A percentile compares a stretch with the other conserved stretches of the same genome.
These are phyloP conservation scores for Aphodius granarius DNA, from an alignment of 2,888 invertebrate genomes.

Conservation along the genomic window DNA sequence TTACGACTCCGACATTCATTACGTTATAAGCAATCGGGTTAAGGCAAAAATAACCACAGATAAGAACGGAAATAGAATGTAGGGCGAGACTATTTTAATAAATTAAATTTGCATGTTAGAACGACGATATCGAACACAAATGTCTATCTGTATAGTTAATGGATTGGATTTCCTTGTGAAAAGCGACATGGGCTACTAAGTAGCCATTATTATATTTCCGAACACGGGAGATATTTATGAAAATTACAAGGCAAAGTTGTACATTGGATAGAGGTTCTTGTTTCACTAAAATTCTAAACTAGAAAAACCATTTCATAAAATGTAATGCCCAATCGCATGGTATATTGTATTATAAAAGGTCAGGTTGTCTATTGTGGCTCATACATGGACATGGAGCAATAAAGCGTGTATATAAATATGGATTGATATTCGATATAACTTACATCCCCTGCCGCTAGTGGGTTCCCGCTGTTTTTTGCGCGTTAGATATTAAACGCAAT, in stretches of 20 bases:
- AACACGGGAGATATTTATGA: too few relatives aligned
- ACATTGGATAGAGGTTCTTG: too few relatives aligned
- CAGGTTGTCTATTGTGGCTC: background rate
- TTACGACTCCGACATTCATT: background rate
- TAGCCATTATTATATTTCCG: too few relatives aligned
- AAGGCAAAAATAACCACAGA: background rate
- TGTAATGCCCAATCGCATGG: too few relatives aligned
- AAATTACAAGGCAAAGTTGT: too few relatives aligned
- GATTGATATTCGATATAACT: background rate
- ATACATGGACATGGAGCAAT: background rate
- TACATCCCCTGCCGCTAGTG: background rate
- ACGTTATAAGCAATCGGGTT: background rate
- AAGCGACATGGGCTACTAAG: too few relatives aligned
- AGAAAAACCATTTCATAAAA: too few relatives aligned
- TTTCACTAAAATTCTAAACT: too few relatives aligned
- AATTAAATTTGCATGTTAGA: background rate
- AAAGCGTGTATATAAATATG: background rate
- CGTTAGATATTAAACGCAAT: conserved; percentile 44
- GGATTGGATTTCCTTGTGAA: too few relatives aligned
- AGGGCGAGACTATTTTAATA: background rate
- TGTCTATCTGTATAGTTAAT: too few relatives aligned
- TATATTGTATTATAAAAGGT: background rate
- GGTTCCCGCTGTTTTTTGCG: background rate
- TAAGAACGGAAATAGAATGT: background rate
- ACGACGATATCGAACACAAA: background rate